Conservation (phyloP, 2,113 vertebrate genomes). For the Menidia beryllina region DNA sequence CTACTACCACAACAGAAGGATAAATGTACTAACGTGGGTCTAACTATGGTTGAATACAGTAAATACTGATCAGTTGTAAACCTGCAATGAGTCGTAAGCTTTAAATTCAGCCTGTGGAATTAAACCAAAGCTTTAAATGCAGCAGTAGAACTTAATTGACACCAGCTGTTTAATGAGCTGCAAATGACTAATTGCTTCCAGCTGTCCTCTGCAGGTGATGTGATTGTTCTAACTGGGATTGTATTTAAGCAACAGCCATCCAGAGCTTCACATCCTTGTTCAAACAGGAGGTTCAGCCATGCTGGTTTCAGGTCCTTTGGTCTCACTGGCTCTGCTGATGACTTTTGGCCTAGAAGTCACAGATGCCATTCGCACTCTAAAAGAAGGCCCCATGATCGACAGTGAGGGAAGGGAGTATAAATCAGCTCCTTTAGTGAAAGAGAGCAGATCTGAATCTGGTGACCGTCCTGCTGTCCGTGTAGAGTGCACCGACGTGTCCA, state of each 20-base stretch:
- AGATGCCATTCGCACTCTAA: conserved; percentile 25
- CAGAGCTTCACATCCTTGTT: neutral
- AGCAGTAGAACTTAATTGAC: too few relatives aligned
- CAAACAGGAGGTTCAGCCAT: neutral
- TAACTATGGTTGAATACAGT: too few relatives aligned
- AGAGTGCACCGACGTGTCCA: conserved; percentile 37
- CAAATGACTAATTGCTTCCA: conserved; percentile 27
- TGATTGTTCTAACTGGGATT: conserved; percentile 2
- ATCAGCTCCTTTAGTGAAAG: neutral
- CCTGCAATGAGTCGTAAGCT: too few relatives aligned
- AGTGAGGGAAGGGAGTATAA: conserved; percentile 55
- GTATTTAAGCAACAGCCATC: neutral
- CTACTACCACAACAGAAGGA: too few relatives aligned
- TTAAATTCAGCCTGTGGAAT: too few relatives aligned
- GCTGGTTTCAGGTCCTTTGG: neutral
- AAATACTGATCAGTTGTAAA: too few relatives aligned
- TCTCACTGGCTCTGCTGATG: conserved; percentile 8
- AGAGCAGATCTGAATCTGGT: rapidly evolving
- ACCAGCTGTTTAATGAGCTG: neutral
- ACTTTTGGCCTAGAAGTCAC: neutral
- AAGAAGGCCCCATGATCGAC: conserved; percentile 49
- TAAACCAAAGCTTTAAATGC: too few relatives aligned
- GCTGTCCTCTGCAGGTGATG: conserved; percentile 34
- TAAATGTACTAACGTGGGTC: too few relatives aligned
- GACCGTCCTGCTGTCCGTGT: conserved; percentile 2